Percentiles rank a stretch among this genome's conserved stretches.
Conservation (phyloP, 1,140 invertebrate species). For the Papilio polytes region DNA sequence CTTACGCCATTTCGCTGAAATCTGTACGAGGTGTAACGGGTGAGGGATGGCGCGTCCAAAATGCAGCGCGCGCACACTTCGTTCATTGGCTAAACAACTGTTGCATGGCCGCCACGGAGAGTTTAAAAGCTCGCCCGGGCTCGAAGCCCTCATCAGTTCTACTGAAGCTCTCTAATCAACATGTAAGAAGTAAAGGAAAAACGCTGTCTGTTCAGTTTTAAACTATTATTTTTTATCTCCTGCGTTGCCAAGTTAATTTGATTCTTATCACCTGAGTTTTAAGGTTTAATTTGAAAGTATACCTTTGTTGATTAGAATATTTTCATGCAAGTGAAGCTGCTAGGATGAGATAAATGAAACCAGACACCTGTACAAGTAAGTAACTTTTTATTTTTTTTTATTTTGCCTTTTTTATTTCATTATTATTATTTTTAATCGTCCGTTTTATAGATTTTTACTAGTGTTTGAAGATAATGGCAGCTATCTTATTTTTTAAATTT, state of each 20-base stretch:
- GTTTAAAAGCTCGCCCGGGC: conserved; percentile 12
- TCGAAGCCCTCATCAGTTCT: background rate
- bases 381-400: background rate
- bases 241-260: background rate
- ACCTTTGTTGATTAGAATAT: background rate
- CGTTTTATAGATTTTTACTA: no score
- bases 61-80: conserved; percentile 18
- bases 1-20: conserved; percentile 7
- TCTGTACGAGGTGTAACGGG: conserved; percentile 15
- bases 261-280: background rate
- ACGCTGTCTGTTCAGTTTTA: conserved; percentile 15
- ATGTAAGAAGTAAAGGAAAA: background rate
- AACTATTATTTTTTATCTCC: background rate
- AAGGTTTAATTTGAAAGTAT: background rate
- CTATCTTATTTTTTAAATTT: background rate
- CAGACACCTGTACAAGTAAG: background rate
- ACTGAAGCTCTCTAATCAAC: background rate
- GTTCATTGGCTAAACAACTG: conserved; percentile 9
- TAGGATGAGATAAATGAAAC: background rate
- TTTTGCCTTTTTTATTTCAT: background rate
- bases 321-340: background rate
- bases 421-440: background rate
- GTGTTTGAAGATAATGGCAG: no score
- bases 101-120: conserved; percentile 18
- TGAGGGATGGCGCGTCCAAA: background rate